A percentile compares a stretch with the other conserved stretches of the same genome.
Conservation (phyloP, 35 echinoderm and acorn worm species). For the Stichopus chloronotus region DNA sequence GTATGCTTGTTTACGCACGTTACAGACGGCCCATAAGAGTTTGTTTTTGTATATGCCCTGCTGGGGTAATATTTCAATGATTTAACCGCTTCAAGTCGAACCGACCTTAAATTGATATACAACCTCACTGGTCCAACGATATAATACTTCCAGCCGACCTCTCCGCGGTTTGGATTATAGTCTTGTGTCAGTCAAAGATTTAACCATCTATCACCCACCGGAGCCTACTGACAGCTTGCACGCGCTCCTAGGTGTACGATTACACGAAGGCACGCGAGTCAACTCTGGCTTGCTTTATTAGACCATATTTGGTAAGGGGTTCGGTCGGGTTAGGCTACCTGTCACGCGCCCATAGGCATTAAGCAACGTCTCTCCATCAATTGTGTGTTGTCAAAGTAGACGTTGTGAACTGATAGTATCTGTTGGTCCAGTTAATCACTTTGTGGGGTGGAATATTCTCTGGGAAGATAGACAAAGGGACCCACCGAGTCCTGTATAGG, state of each 20-base stretch:
- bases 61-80: too few relatives aligned
- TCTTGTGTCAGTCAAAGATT: conserved; percentile 35
- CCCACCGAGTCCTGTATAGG: background rate
- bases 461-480: background rate
- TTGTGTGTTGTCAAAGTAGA: background rate
- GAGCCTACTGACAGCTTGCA: conserved; percentile 35
- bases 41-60: too few relatives aligned
- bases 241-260: conserved; percentile 39
- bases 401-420: background rate
- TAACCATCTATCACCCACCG: conserved; percentile 38
- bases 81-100: too few relatives aligned
- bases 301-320: conserved; percentile 58
- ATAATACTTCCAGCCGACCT: too few relatives aligned
- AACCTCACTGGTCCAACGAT: too few relatives aligned
- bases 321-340: conserved; percentile 57
- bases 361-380: background rate
- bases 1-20: too few relatives aligned
- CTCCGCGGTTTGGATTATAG: conserved; percentile 16
- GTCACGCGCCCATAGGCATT: conserved; percentile 41
- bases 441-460: background rate
- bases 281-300: conserved; percentile 41
- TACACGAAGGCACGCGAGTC: conserved; percentile 54
- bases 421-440: background rate
- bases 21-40: too few relatives aligned
- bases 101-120: too few relatives aligned